Percentiles rank a stretch among this genome's conserved stretches.
Conservation (phyloP, 1,140 invertebrate genomes). For the Drosophila eugracilis region DNA sequence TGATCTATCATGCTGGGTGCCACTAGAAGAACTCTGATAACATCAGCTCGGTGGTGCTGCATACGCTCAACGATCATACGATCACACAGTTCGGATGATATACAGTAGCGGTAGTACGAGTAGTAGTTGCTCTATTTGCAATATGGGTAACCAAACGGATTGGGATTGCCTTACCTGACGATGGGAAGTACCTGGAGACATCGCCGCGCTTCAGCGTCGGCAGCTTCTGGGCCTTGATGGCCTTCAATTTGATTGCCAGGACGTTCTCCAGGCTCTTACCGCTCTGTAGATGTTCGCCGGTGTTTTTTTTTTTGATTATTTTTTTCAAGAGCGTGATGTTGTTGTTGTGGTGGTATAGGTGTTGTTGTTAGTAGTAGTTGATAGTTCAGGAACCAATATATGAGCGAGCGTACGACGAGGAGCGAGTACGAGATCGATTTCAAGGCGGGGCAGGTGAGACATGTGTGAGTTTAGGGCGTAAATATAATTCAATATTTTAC, state of each 20-base stretch:
- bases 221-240: slow-evolving; percentile 89
- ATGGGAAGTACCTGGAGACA: slow-evolving; percentile 91
- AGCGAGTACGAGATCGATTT: slow-evolving; percentile 21
- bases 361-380: slow-evolving; percentile 67
- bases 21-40: slow-evolving; percentile 44
- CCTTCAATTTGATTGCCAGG: slow-evolving; percentile 89
- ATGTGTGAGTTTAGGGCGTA: slow-evolving; percentile 63
- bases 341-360: slow-evolving; percentile 60
- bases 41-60: slow-evolving; percentile 46
- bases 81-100: slow-evolving; percentile 41
- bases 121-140: slow-evolving; percentile 43
- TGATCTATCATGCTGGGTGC: slow-evolving; percentile 56
- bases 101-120: slow-evolving; percentile 38
- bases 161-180: slow-evolving; percentile 88
- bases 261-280: slow-evolving; percentile 88
- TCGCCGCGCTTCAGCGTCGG: slow-evolving; percentile 90
- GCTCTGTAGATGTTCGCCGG: slow-evolving; percentile 81
- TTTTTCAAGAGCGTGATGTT: slow-evolving; percentile 47
- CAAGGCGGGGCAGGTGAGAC: slow-evolving; percentile 60
- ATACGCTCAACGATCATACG: slow-evolving; percentile 42
- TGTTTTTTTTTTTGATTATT: slow-evolving; percentile 12
- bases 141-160: slow-evolving; percentile 40
- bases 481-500: slow-evolving; percentile 57
- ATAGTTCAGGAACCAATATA: slow-evolving; percentile 36
- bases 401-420: slow-evolving; percentile 50